These are phyloP conservation scores for Crypturellus undulatus DNA, from an alignment of 2,113 vertebrate species.

Conservation along the genomic window DNA sequence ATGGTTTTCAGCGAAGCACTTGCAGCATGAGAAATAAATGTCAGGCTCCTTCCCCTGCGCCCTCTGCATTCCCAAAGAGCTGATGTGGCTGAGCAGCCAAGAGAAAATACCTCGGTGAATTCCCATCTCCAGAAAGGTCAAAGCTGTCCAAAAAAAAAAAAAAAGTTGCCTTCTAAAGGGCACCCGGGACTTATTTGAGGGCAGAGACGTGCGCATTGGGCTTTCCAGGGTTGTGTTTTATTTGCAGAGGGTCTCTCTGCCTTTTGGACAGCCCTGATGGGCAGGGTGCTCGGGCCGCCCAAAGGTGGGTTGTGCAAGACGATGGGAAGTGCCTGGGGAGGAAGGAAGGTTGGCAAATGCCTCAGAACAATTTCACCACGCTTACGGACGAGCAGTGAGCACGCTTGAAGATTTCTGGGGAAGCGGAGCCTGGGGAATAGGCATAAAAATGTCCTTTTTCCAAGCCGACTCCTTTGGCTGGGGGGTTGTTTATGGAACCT, in stretches of 20 bases:
- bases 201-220: neutral
- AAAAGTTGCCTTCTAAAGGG: neutral
- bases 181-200: neutral
- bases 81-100: neutral
- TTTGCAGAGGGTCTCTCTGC: neutral
- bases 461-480: neutral
- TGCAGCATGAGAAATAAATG: neutral
- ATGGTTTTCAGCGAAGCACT: neutral
- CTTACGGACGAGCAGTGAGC: neutral
- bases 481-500: conserved; percentile 5
- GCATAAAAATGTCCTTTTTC: conserved; percentile 18
- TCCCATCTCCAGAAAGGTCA: neutral
- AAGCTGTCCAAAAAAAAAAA: neutral
- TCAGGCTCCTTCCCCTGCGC: neutral
- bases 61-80: neutral
- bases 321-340: neutral
- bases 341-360: neutral
- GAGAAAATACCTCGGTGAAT: neutral
- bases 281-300: neutral
- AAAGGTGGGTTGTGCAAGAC: neutral
- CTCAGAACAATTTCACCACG: neutral
- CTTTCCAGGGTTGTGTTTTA: neutral
- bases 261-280: neutral
- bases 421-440: neutral
- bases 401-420: neutral